Conservation (phyloP, 1,140 invertebrate species). For the Tigriopus japonicus region DNA sequence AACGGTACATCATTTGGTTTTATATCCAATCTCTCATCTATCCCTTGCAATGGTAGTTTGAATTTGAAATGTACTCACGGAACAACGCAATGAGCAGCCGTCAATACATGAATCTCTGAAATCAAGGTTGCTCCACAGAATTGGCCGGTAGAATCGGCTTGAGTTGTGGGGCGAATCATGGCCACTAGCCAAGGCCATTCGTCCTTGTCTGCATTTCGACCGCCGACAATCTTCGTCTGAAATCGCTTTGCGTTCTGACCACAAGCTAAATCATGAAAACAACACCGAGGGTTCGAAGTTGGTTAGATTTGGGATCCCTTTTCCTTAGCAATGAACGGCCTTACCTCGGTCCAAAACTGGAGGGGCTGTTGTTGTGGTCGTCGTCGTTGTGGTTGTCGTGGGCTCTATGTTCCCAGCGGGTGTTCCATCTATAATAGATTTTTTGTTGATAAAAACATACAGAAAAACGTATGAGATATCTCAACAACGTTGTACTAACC, state of each 20-base stretch:
- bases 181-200: constrained; percentile 69
- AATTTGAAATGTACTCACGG: constrained; percentile 18
- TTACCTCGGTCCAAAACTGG: too few species aligned
- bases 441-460: too few species aligned
- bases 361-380: background rate
- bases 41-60: too few species aligned
- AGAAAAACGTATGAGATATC: too few species aligned
- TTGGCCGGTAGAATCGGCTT: constrained; percentile 19
- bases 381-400: background rate
- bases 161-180: constrained; percentile 9
- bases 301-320: too few species aligned
- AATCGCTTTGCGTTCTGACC: background rate
- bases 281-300: too few species aligned
- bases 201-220: constrained; percentile 39
- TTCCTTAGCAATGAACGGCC: too few species aligned
- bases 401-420: background rate
- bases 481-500: too few species aligned
- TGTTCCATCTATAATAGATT: background rate
- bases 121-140: constrained; percentile 60
- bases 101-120: constrained; percentile 52
- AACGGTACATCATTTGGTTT: too few species aligned
- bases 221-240: constrained; percentile 34
- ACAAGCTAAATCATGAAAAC: background rate
- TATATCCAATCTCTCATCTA: too few species aligned
- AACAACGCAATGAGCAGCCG: constrained; percentile 53